phyloP scores from a whole-genome alignment of 2,888 invertebrate genomes.

The Chymomyza procnemis region DNA sequence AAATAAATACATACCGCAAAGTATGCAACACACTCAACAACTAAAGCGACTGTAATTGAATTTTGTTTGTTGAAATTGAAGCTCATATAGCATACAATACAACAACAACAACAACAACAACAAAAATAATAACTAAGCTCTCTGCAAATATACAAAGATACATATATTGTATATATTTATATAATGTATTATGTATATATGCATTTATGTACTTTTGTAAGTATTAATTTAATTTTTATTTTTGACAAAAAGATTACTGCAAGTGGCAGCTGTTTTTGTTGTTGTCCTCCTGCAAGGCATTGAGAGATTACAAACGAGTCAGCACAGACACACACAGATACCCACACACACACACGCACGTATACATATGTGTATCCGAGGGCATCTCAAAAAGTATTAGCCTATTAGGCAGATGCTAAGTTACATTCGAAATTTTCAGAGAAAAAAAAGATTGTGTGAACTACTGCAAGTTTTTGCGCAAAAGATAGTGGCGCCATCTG shows the following conservation, averaged over 20 bases:
- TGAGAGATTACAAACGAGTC: slow-evolving; percentile 1
- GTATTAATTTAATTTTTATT: background rate
- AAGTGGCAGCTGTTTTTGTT: slow-evolving; percentile 37
- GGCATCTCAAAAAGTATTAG: no score
- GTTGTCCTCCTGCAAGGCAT: background rate
- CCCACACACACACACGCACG: slow-evolving; percentile 7
- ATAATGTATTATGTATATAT: background rate
- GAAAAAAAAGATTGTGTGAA: background rate
- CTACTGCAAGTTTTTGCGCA: slow-evolving; percentile 49
- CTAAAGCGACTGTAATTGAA: background rate
- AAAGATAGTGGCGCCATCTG: no score
- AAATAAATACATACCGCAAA: slow-evolving; percentile 42
- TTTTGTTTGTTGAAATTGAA: slow-evolving; percentile 1
- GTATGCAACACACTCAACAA: background rate
- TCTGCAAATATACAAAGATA: background rate
- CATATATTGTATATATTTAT: background rate
- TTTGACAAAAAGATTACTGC: slow-evolving; percentile 46
- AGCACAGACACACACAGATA: background rate
- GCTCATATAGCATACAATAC: background rate
- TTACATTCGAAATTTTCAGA: no score
- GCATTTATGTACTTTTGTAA: background rate
- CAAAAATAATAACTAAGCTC: background rate
- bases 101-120: background rate
- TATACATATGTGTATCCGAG: background rate
- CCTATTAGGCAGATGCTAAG: no score